phyloP scores from a whole-genome alignment of 2,888 invertebrate genomes.

The Lasioglossum villosulum region DNA sequence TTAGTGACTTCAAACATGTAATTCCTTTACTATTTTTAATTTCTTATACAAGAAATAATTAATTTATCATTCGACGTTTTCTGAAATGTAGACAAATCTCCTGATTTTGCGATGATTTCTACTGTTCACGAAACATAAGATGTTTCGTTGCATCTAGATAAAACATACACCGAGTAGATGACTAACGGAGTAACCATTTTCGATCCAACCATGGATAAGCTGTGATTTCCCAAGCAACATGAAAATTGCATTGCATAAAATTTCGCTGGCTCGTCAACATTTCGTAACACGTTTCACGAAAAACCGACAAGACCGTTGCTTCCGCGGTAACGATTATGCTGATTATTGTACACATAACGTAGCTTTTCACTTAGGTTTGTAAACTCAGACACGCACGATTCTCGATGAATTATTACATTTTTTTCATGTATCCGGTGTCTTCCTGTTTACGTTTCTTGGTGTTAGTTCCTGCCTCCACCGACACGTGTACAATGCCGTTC shows the following conservation, averaged over 20 bases:
- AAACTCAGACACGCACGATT: neutral
- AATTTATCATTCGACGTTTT: neutral
- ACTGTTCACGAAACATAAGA: neutral
- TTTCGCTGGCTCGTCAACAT: slow-evolving; percentile 28
- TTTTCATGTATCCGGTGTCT: neutral
- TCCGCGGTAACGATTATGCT: slow-evolving; percentile 27
- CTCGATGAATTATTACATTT: neutral
- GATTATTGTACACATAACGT: neutral
- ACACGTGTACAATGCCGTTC: neutral
- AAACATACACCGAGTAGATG: neutral
- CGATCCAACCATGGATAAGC: slow-evolving; percentile 9
- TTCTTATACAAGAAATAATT: neutral
- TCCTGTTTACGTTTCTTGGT: neutral
- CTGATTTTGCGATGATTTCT: neutral
- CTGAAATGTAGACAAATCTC: neutral
- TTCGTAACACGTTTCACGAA: slow-evolving; percentile 34
- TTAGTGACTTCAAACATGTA: neutral
- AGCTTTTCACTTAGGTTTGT: neutral
- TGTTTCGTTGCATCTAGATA: neutral
- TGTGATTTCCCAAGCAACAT: slow-evolving; percentile 14
- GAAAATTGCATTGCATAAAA: slow-evolving; percentile 31
- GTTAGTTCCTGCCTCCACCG: neutral
- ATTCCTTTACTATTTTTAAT: neutral
- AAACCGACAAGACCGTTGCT: slow-evolving; percentile 18
- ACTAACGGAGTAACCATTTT: neutral